Percentiles rank a stretch among this genome's conserved stretches.
Conservation (phyloP, 2,888 invertebrate species). For the Drosophila cognata region DNA sequence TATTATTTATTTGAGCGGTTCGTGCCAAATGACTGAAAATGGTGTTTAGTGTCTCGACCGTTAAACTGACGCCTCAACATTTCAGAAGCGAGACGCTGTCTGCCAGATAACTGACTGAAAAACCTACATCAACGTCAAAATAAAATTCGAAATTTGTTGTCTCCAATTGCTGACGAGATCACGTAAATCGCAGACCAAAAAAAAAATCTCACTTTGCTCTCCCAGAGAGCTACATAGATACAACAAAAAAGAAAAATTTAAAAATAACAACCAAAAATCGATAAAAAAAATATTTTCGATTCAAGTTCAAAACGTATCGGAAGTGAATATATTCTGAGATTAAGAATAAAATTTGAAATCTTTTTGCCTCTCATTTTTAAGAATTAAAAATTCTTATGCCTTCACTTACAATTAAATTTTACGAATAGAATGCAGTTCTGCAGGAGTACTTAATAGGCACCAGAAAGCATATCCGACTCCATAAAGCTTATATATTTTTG, state of each 20-base stretch:
- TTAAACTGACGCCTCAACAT: conserved; percentile 64
- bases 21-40: conserved; percentile 58
- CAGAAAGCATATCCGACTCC: neutral
- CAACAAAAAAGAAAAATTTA: neutral
- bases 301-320: neutral
- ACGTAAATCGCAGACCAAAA: conserved; percentile 52
- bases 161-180: conserved; percentile 51
- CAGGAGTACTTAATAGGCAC: neutral
- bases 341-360: neutral
- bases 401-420: neutral
- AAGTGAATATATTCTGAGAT: neutral
- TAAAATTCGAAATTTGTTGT: conserved; percentile 32
- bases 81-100: conserved; percentile 18
- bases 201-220: conserved; percentile 17
- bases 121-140: conserved; percentile 13
- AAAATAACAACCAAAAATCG: neutral
- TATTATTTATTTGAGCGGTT: conserved; percentile 37
- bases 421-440: neutral
- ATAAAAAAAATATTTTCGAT: neutral
- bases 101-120: conserved; percentile 37
- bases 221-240: neutral
- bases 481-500: neutral
- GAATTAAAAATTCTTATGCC: neutral
- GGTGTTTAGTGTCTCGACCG: conserved; percentile 41
- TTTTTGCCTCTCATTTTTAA: neutral